Conservation (phyloP, 2,888 invertebrate species). For the Antheraea yamamai region DNA sequence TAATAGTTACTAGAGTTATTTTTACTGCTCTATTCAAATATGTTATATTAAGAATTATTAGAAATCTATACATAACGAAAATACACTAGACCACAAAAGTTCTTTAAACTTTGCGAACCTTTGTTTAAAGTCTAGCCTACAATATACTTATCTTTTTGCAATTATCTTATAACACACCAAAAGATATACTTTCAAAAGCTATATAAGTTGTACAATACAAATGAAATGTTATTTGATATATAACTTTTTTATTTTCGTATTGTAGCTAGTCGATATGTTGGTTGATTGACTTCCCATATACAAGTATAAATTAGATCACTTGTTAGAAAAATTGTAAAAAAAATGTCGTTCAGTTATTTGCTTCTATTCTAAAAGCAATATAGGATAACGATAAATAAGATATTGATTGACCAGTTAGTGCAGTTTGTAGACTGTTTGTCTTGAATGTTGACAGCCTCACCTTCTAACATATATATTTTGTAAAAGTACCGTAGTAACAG, state of each 20-base stretch:
- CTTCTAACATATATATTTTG: no score
- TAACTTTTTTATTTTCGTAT: background rate
- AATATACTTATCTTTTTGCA: slow-evolving; percentile 6
- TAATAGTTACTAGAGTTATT: background rate
- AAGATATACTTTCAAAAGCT: slow-evolving; percentile 5
- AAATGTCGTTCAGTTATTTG: background rate
- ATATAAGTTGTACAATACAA: background rate
- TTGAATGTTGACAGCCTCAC: background rate
- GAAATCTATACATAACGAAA: background rate
- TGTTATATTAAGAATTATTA: background rate
- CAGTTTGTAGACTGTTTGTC: background rate
- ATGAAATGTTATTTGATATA: background rate
- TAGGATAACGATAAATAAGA: background rate
- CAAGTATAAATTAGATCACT: background rate
- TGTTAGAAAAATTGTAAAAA: no score
- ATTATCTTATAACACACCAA: background rate
- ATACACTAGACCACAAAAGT: background rate
- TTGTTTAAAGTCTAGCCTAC: slow-evolving; percentile 5
- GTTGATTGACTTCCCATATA: background rate
- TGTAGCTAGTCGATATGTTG: background rate
- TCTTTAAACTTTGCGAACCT: slow-evolving; percentile 2
- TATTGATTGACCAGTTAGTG: background rate
- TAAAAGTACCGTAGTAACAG: no score
- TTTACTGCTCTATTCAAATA: background rate
- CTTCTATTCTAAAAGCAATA: background rate